Evolutionary conservation across 2,797 vertebrate species (phyloP).

Genomic region (Eremophila alpestris): DNA sequence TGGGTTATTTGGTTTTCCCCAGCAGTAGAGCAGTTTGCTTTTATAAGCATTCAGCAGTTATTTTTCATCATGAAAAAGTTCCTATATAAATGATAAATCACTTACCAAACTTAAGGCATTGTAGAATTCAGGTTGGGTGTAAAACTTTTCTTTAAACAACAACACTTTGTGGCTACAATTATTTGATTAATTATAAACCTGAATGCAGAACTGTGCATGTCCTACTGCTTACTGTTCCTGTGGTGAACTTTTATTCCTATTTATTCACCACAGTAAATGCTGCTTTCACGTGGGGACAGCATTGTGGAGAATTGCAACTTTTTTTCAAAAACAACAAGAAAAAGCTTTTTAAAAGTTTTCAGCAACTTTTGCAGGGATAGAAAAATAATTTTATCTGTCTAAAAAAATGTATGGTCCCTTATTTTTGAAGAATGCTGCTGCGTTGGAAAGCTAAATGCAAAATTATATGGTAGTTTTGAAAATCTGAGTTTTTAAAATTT

Average conservation of each 20-base stretch:
- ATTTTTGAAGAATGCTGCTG: neutral
- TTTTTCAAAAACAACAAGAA: neutral
- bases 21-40: constrained; percentile 25
- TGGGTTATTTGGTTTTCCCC: constrained; percentile 38
- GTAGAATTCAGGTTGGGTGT: neutral
- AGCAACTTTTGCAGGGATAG: neutral
- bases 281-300: neutral
- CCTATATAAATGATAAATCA: neutral
- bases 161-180: neutral
- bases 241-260: neutral
- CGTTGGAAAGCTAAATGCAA: neutral
- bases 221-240: neutral
- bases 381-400: neutral
- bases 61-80: neutral
- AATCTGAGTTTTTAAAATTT: neutral
- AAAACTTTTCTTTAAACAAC: neutral
- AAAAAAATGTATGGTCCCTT: neutral
- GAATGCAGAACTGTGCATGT: neutral
- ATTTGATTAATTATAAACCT: neutral
- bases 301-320: neutral
- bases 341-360: neutral
- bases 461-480: neutral
- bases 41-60: neutral
- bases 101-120: neutral
- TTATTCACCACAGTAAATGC: neutral